Percentiles rank a stretch among this genome's conserved stretches.
Evolutionary conservation across 2,888 invertebrate genomes (phyloP).

Genomic region (Tanytarsus gracilentus): DNA sequence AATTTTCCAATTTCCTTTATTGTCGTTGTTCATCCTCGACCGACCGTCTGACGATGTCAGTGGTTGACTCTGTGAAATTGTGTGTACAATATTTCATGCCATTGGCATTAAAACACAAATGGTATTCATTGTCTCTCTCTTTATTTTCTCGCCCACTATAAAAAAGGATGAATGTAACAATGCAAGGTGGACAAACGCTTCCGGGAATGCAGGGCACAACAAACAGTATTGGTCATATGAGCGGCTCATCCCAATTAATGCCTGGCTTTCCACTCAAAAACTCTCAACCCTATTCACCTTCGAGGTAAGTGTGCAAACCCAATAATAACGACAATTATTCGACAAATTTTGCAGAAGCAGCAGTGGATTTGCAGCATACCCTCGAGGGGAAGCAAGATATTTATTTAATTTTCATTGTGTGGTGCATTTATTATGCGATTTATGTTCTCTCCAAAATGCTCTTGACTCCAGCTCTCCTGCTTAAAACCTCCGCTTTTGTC

Average conservation of each 20-base stretch:
- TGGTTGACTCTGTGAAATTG: background rate
- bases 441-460: slow-evolving; percentile 1
- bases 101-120: slow-evolving; percentile 1
- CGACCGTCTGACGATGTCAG: background rate
- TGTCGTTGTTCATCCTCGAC: background rate
- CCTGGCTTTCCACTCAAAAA: slow-evolving; percentile 75
- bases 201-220: slow-evolving; percentile 53
- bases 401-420: slow-evolving; percentile 21
- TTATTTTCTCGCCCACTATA: background rate
- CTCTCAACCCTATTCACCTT: slow-evolving; percentile 73
- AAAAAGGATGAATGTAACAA: slow-evolving; percentile 33
- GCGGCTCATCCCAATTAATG: slow-evolving; percentile 64
- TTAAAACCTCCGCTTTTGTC: background rate
- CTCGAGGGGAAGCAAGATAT: background rate
- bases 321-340: background rate
- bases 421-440: slow-evolving; percentile 8
- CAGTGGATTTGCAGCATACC: background rate
- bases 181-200: slow-evolving; percentile 42
- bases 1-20: background rate
- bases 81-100: slow-evolving; percentile 1
- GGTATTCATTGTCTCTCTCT: background rate
- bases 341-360: slow-evolving; percentile 3
- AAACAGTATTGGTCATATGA: slow-evolving; percentile 53
- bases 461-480: background rate
- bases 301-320: slow-evolving; percentile 46